Base-by-base conservation (phyloP, 2,797 vertebrate species). In the Staurois parvus region DNA sequence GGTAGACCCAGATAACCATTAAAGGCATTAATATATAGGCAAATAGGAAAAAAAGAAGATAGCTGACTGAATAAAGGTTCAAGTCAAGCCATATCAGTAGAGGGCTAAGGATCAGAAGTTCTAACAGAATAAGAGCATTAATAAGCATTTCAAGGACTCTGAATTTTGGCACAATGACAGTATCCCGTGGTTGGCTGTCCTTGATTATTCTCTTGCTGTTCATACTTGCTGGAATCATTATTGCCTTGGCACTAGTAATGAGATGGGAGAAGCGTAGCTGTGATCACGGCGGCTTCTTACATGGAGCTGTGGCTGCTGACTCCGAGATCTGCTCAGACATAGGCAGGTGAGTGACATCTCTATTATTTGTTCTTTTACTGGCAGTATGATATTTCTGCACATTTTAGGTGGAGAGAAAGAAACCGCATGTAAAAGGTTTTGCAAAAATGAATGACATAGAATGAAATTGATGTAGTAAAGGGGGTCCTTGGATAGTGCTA, bases 311-410 rank as follows among this genome's bases (percentile, higher is more conserved):
- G 0, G 92, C 92, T 0, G 90, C 91, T 0, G 92, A 92, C 84
- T 89, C 91, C 28, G 84, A 85, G 56, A 72, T 84, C 52, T 92
- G 92, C 87, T 92, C 92, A 0, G 83, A 91, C 28, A 90, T 92
- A 62, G 92, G 91, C 29, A 90, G 91, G 92, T 92, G 72, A 91
- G 91, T 88, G 34, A 17, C 52, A 29, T 73, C 40, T 24, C 21
- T 26, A 11, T 37, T 37, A 37, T 24, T 24, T 32, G 70, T 42
- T 45, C 37, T 42, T 4, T 59, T 59, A 5, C 24, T 34, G 72
- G 3, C 28, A 66, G 11, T 4, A 6, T 66, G 26, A 26, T 26
- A 17, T 19, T 52, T 52, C 4, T 19, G 4, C 5, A 59, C 5
- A 59, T 59, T 52, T 17, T 48, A 6, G 5, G 4, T n/a, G 52